These are phyloP conservation scores for Volucella zonaria DNA, from an alignment of 2,888 invertebrate species.

Conservation along the genomic window DNA sequence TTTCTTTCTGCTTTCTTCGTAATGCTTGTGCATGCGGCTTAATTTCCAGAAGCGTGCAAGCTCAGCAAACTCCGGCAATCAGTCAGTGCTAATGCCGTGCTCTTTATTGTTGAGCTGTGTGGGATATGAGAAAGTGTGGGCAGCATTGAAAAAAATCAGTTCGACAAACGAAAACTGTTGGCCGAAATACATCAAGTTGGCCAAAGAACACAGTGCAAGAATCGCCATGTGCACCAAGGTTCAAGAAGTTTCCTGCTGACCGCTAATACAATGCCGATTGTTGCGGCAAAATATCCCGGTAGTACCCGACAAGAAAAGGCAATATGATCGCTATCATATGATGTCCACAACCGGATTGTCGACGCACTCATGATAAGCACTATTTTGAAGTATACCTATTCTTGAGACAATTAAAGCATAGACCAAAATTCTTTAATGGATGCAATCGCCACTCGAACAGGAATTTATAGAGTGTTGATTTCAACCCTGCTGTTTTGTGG, in stretches of 20 bases:
- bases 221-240: conserved; percentile 38
- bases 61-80: conserved; percentile 56
- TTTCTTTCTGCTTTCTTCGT: not conserved
- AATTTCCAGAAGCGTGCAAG: conserved; percentile 41
- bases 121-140: conserved; percentile 52
- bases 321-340: too few species aligned
- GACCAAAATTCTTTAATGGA: too few species aligned
- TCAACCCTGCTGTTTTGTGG: too few species aligned
- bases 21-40: conserved; percentile 25
- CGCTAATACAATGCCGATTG: conserved; percentile 43
- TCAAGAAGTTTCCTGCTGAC: conserved; percentile 42
- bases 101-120: conserved; percentile 52
- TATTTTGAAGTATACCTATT: too few species aligned
- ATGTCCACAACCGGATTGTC: too few species aligned
- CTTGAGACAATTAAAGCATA: too few species aligned
- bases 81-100: conserved; percentile 24
- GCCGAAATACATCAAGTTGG: conserved; percentile 52
- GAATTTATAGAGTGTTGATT: too few species aligned
- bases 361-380: too few species aligned
- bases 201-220: conserved; percentile 49
- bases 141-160: conserved; percentile 39
- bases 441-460: too few species aligned
- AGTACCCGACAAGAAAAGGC: conserved; percentile 25
- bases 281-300: conserved; percentile 31
- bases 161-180: conserved; percentile 46